phyloP scores from a whole-genome alignment of 2,113 vertebrate species.

The Sylvietta virens region DNA sequence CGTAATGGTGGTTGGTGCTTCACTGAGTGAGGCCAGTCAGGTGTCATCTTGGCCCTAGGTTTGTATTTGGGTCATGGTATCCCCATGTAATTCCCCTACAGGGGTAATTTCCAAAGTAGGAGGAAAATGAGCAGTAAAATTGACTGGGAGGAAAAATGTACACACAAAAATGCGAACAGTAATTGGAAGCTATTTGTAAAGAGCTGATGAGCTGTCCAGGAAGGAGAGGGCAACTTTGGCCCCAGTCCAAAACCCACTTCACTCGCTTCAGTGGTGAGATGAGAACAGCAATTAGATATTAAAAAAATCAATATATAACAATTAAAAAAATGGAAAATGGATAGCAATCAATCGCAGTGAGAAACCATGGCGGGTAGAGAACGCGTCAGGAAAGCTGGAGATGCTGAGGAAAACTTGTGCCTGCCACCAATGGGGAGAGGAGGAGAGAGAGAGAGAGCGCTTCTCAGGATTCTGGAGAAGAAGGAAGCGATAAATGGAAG shows the following conservation, averaged over 20 bases:
- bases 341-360: not conserved
- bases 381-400: not conserved
- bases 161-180: not conserved
- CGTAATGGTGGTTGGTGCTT: not conserved
- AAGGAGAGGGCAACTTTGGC: slow-evolving; percentile 50
- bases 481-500: not conserved
- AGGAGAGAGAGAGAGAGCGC: not conserved
- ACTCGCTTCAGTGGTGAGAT: slow-evolving; percentile 37
- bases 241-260: slow-evolving; percentile 22
- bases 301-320: slow-evolving; percentile 49
- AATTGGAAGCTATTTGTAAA: slow-evolving; percentile 47
- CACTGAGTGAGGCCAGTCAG: not conserved
- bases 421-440: not conserved
- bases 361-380: not conserved
- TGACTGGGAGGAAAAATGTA: not conserved
- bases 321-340: slow-evolving; percentile 44
- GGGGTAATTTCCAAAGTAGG: not conserved
- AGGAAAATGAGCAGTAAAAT: slow-evolving; percentile 23
- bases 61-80: not conserved
- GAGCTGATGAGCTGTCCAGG: slow-evolving; percentile 50
- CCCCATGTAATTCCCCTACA: not conserved
- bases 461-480: not conserved
- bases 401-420: not conserved
- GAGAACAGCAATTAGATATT: slow-evolving; percentile 55
- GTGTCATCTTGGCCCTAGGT: not conserved